Percentiles rank a stretch among this genome's conserved stretches.
Evolutionary conservation across 2,888 invertebrate species (phyloP).

Genomic region (Asteroscopus sphinx): DNA sequence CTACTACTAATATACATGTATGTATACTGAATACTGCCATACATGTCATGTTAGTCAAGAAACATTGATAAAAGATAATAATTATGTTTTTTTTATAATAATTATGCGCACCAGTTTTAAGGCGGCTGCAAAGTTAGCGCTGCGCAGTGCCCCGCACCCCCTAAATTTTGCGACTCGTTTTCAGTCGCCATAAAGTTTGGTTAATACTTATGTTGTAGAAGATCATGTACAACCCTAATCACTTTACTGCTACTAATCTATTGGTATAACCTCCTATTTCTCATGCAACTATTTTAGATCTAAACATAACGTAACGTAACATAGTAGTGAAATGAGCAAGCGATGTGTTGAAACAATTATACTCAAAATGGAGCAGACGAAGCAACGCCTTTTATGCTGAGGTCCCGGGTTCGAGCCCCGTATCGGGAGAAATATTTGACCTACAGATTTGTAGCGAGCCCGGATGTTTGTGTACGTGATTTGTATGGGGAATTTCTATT

Average conservation of each 20-base stretch:
- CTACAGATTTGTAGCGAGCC: slow-evolving; percentile 45
- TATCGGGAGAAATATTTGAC: slow-evolving; percentile 52
- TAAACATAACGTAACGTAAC: background rate
- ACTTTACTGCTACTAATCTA: background rate
- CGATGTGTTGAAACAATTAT: slow-evolving; percentile 49
- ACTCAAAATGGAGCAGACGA: slow-evolving; percentile 42
- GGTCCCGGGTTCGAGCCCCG: slow-evolving; percentile 45
- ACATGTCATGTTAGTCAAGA: too few relatives aligned
- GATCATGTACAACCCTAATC: background rate
- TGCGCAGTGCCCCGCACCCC: too few relatives aligned
- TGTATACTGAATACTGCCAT: too few relatives aligned
- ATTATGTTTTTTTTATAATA: too few relatives aligned
- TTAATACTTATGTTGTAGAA: too few relatives aligned
- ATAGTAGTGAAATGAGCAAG: slow-evolving; percentile 3
- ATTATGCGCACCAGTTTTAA: too few relatives aligned
- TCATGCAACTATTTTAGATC: background rate
- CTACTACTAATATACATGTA: too few relatives aligned
- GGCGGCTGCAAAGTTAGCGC: too few relatives aligned
- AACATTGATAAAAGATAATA: too few relatives aligned
- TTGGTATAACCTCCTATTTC: background rate
- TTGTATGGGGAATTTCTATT: slow-evolving; percentile 25
- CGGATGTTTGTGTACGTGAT: slow-evolving; percentile 49
- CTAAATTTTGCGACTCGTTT: too few relatives aligned
- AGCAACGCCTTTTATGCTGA: slow-evolving; percentile 38
- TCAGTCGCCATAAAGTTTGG: too few relatives aligned